phyloP scores from a whole-genome alignment of 1,140 invertebrate genomes.

The Cherax quadricarinatus region DNA sequence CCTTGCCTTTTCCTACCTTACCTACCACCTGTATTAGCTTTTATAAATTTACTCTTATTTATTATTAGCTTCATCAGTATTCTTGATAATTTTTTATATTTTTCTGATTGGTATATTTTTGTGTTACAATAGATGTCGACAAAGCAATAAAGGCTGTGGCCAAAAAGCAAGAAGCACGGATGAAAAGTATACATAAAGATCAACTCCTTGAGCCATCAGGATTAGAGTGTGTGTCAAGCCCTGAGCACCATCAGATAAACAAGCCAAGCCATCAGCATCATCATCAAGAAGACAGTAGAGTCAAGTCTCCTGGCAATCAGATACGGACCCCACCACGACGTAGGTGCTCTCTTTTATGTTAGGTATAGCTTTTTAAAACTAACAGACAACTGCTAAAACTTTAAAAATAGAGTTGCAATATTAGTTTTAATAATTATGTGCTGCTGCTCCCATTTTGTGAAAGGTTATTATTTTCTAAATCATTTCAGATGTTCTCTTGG shows the following conservation, averaged over 20 bases:
- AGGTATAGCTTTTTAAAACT: not conserved
- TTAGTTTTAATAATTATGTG: too few species aligned
- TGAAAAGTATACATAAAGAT: conserved; percentile 23
- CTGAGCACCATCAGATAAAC: not conserved
- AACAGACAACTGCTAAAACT: too few species aligned
- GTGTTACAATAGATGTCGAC: conserved; percentile 46
- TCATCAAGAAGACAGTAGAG: not conserved
- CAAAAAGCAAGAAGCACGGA: conserved; percentile 52
- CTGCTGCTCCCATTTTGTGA: too few species aligned
- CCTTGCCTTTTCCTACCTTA: too few species aligned
- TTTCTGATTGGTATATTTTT: not conserved
- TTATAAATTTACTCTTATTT: too few species aligned
- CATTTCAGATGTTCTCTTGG: too few species aligned
- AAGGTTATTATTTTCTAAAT: too few species aligned
- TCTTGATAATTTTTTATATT: not conserved
- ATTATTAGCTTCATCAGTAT: too few species aligned
- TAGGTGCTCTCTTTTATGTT: not conserved
- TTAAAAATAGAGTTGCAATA: too few species aligned
- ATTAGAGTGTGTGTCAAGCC: not conserved
- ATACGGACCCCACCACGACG: conserved; percentile 29
- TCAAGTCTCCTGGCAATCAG: conserved; percentile 5
- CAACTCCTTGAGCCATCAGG: not conserved
- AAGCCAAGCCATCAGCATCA: conserved; percentile 21
- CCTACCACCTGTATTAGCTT: too few species aligned
- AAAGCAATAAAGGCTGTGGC: conserved; percentile 58